Base-by-base conservation (phyloP, 2,888 invertebrate species). In the Eledona agricola region DNA sequence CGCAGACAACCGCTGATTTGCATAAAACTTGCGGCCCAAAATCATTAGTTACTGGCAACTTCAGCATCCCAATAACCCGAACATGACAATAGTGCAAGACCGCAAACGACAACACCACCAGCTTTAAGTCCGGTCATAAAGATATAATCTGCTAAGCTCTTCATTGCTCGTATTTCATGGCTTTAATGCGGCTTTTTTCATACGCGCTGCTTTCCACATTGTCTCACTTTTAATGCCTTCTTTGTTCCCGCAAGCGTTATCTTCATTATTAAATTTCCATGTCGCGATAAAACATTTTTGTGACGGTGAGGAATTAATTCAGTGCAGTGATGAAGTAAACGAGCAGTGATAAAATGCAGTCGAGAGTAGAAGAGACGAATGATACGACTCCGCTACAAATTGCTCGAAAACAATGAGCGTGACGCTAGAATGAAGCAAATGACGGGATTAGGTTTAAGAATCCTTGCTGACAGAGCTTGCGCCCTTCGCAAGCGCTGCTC, bases 381-480 rank as follows among this genome's bases (percentile, higher is more conserved):
- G 31, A 38, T 23, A 37, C 15, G 26, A 40, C 26, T 11, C 26
- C 17, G 25, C 23, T 50, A 51, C 51, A 51, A 51, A 51, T 51
- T 51, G 51, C 51, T 22, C 20, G 42, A 43, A 51, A 51, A 51
- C 51, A 51, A 51, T 51, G 51, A 40, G 26, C 15, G 40, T 17
- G 40, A 38, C 26, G 40, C 26, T 28, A 28, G 34, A 20, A 31
- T 20, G 31, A 43, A 22, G 51, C 43, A 35, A 51, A 51, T 51
- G 51, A 51, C 43, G 31, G 43, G 51, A 51, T 51, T 51, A 51
- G 43, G 43, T 34, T 28, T 51, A 43, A 51, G 42, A 35, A 43
- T 51, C 32, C 40, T 17, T n/a, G 16, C 26, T 40, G 40, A 28
- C 40, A 40, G 25, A 12, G 38, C 38, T 9, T 37, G 5, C 7